Evolutionary conservation across 1,140 invertebrate genomes (phyloP).

Genomic region (Centruroides vittatus): DNA sequence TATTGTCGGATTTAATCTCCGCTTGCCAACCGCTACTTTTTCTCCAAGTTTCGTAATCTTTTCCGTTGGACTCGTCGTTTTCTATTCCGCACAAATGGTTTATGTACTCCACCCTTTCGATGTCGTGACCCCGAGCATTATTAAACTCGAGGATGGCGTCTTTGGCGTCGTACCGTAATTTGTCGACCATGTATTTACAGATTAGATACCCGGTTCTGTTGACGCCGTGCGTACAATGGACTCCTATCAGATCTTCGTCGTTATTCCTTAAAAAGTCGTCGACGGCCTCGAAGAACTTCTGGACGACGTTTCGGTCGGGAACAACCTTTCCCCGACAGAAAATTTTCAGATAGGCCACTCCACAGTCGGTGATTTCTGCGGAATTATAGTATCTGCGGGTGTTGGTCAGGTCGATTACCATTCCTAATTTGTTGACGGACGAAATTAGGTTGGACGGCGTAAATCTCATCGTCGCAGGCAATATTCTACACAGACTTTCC

Average conservation of each 20-base stretch:
- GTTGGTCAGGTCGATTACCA: slow-evolving; percentile 52
- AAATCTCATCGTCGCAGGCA: slow-evolving; percentile 26
- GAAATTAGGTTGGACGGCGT: slow-evolving; percentile 33
- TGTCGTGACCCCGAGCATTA: slow-evolving; percentile 30
- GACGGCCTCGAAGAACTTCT: neutral
- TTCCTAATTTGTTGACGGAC: slow-evolving; percentile 39
- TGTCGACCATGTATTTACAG: slow-evolving; percentile 50
- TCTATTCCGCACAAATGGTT: neutral
- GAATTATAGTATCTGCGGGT: slow-evolving; percentile 47
- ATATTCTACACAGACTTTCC: too few species aligned
- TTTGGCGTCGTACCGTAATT: slow-evolving; percentile 38
- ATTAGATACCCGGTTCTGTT: slow-evolving; percentile 82
- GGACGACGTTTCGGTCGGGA: neutral
- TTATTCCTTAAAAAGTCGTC: neutral
- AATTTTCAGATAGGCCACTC: neutral
- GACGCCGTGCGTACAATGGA: slow-evolving; percentile 83
- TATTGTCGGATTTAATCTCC: too few species aligned
- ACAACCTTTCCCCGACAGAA: neutral
- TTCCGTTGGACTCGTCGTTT: too few species aligned
- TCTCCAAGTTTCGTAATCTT: too few species aligned
- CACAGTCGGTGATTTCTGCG: slow-evolving; percentile 20
- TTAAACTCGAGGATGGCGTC: slow-evolving; percentile 46
- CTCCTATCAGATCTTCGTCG: slow-evolving; percentile 46
- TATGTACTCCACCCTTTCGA: slow-evolving; percentile 26
- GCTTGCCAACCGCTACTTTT: too few species aligned